Percentiles rank a stretch among this genome's conserved stretches.
phyloP scores from a whole-genome alignment of 2,888 invertebrate species.

The Caenorhabditis auriculariae region DNA sequence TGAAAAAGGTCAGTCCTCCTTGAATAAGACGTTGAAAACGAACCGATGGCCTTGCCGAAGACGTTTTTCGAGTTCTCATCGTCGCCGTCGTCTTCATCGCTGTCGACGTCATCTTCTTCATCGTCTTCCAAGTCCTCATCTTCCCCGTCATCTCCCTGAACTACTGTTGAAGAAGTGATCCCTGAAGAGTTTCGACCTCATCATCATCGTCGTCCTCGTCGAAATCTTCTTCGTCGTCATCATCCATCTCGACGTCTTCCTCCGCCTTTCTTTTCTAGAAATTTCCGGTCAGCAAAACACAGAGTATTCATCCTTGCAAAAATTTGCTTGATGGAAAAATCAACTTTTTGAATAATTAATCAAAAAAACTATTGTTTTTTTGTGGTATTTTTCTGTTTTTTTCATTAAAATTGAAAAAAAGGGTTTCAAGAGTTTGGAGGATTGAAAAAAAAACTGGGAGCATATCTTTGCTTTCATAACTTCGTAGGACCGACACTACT shows the following conservation, averaged over 20 bases:
- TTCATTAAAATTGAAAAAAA: no score
- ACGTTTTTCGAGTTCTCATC: constrained; percentile 6
- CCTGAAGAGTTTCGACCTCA: constrained; percentile 18
- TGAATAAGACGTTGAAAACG: neutral
- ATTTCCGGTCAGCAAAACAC: neutral
- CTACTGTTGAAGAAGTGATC: no score
- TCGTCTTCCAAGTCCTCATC: constrained; percentile 28
- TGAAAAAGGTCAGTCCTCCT: neutral
- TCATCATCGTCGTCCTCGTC: constrained; percentile 38
- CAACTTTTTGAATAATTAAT: no score
- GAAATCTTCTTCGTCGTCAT: constrained; percentile 30
- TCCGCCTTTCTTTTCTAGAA: constrained; percentile 10
- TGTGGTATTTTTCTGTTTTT: no score
- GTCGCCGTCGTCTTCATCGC: constrained; percentile 23
- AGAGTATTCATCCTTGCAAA: no score
- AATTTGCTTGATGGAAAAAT: no score
- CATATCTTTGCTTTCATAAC: no score
- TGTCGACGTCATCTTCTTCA: constrained; percentile 21
- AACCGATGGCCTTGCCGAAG: neutral
- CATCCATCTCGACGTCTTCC: constrained; percentile 30
- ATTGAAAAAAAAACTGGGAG: no score
- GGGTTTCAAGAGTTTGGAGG: no score
- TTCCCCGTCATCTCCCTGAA: constrained; percentile 19
- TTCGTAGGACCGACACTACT: no score
- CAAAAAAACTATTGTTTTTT: no score